Percentiles rank a stretch among this genome's conserved stretches.
These are phyloP conservation scores for Amphipyra tragopoginis DNA, from an alignment of 2,888 invertebrate species.

Conservation along the genomic window DNA sequence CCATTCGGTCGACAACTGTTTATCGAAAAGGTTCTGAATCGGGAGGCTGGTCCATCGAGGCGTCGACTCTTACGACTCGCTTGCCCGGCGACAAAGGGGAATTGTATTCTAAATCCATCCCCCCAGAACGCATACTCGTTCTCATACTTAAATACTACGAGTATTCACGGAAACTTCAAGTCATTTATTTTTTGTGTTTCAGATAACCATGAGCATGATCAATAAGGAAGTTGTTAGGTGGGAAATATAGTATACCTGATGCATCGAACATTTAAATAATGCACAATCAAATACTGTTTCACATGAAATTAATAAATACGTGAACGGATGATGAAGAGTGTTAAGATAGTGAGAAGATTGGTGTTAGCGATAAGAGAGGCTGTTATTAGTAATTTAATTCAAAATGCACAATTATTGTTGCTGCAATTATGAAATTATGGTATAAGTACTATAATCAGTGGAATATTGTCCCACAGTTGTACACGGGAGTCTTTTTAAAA, in stretches of 20 bases:
- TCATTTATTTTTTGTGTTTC: slow-evolving; percentile 25
- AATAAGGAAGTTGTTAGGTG: slow-evolving; percentile 40
- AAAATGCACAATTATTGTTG: no score
- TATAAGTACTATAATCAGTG: no score
- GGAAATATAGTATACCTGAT: slow-evolving; percentile 27
- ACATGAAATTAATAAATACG: slow-evolving; percentile 27
- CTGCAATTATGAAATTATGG: no score
- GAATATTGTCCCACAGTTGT: no score
- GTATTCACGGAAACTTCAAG: slow-evolving; percentile 26
- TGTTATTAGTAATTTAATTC: background rate
- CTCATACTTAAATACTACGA: background rate
- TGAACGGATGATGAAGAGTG: slow-evolving; percentile 1
- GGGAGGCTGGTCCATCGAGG: no score
- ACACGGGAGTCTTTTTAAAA: no score
- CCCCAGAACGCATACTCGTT: no score
- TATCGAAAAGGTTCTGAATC: no score
- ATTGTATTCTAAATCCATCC: no score
- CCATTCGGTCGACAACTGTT: no score
- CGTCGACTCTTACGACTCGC: no score
- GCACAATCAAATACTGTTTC: slow-evolving; percentile 39
- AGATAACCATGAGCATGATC: slow-evolving; percentile 44
- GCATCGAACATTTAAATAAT: slow-evolving; percentile 36
- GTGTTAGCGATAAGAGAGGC: background rate
- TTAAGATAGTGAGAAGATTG: background rate
- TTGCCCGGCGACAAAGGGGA: no score